A percentile compares a stretch with the other conserved stretches of the same genome.
Conservation (phyloP, 2,113 vertebrate species). For the Corynorhinus townsendii region DNA sequence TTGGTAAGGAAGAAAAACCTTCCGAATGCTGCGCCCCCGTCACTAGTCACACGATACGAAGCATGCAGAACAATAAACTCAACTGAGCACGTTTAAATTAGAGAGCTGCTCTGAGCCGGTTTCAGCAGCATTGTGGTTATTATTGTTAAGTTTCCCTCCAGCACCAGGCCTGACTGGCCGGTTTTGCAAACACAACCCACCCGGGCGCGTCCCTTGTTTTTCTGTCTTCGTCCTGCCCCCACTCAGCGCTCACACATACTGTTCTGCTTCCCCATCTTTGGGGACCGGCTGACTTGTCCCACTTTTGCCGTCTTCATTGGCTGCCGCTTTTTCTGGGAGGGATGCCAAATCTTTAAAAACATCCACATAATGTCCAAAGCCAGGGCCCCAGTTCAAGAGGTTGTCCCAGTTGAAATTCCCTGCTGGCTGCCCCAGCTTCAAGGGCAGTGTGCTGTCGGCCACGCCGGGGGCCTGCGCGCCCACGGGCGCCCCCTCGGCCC, state of each 20-base stretch:
- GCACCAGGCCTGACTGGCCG: conserved; percentile 74
- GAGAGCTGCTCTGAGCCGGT: conserved; percentile 71
- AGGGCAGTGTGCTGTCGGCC: conserved; percentile 84
- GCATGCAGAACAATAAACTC: conserved; percentile 81
- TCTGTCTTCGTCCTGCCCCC: background rate
- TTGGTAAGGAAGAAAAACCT: conserved; percentile 70
- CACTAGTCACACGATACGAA: conserved; percentile 72
- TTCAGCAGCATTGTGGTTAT: conserved; percentile 85
- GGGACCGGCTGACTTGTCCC: conserved; percentile 86
- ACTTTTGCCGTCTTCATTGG: conserved; percentile 88
- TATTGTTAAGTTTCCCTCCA: conserved; percentile 78
- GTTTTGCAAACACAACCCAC: conserved; percentile 48
- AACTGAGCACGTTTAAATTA: conserved; percentile 79
- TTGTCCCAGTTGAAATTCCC: conserved; percentile 97
- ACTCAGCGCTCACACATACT: conserved; percentile 89
- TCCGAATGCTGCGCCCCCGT: conserved; percentile 78
- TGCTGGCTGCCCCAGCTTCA: conserved; percentile 88
- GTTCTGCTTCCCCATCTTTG: conserved; percentile 93
- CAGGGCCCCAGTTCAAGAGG: conserved; percentile 98
- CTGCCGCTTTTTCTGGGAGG: conserved; percentile 90
- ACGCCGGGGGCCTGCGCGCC: conserved; percentile 70
- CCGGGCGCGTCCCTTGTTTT: background rate
- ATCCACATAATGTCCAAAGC: conserved; percentile 97
- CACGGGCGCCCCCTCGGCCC: conserved; percentile 89
- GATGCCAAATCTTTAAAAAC: conserved; percentile 98